A percentile compares a stretch with the other conserved stretches of the same genome.
phyloP scores from a whole-genome alignment of 2,797 vertebrate species.

The Lacerta agilis region DNA sequence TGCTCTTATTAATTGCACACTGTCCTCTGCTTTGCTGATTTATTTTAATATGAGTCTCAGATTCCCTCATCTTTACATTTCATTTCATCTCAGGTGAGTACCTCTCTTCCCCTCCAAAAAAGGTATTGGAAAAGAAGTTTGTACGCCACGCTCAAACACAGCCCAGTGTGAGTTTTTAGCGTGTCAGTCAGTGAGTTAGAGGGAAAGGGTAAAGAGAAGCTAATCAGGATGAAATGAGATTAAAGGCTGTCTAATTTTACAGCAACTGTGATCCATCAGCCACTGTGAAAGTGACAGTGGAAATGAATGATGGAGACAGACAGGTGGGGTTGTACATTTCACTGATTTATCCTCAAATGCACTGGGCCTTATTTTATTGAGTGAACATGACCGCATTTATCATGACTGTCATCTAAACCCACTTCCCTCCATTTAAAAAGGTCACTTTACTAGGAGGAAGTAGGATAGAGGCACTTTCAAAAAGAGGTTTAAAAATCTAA shows the following conservation, averaged over 20 bases:
- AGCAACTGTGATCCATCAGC: constrained; percentile 99
- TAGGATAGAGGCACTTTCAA: constrained; percentile 83
- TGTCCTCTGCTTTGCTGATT: constrained; percentile 45
- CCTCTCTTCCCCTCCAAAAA: constrained; percentile 60
- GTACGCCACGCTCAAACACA: constrained; percentile 73
- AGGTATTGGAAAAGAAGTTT: constrained; percentile 79
- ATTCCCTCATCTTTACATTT: constrained; percentile 51
- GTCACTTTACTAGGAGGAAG: constrained; percentile 86
- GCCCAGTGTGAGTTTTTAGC: constrained; percentile 85
- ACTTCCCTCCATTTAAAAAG: constrained; percentile 95
- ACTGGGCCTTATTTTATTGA: constrained; percentile 90
- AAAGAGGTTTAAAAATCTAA: constrained; percentile 81
- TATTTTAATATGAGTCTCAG: constrained; percentile 55
- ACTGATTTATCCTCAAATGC: constrained; percentile 96
- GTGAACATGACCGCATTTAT: constrained; percentile 94
- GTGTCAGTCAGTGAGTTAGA: constrained; percentile 94
- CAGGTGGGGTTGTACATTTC: constrained; percentile 99
- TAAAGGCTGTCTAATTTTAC: constrained; percentile 99
- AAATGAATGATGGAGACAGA: constrained; percentile 99
- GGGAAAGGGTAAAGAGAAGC: constrained; percentile 98
- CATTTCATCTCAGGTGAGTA: constrained; percentile 61
- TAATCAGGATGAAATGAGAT: constrained; percentile 99
- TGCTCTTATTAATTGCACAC: constrained; percentile 42
- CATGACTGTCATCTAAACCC: constrained; percentile 98
- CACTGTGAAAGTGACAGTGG: constrained; percentile 97